Evolutionary conservation across 2,888 invertebrate genomes (phyloP).

Genomic region (Steinernema hermaphroditum): DNA sequence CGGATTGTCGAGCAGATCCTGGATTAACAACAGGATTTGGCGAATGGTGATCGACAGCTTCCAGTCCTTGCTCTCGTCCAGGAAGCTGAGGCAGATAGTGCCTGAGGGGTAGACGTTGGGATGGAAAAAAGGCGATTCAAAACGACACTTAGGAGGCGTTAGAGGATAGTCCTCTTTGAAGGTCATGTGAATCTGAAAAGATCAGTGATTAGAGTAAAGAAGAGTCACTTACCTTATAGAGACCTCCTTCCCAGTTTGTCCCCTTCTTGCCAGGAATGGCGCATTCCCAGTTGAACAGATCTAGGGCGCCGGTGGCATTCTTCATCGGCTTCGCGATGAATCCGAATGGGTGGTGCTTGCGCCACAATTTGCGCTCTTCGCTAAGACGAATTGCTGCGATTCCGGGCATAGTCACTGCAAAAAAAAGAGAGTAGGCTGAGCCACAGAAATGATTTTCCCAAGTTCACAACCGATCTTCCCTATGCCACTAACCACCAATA

Average conservation of each 20-base stretch:
- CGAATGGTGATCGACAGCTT: constrained; percentile 96
- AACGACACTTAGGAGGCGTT: constrained; percentile 97
- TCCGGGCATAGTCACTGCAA: constrained; percentile 81
- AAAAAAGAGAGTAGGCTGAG: too few species aligned
- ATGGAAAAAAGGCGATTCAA: constrained; percentile 96
- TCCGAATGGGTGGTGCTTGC: constrained; percentile 87
- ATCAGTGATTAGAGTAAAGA: background rate
- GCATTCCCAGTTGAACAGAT: constrained; percentile 99
- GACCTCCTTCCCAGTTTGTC: constrained; percentile 93
- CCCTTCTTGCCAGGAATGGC: constrained; percentile 95
- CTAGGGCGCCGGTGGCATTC: constrained; percentile 90
- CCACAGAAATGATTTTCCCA: too few species aligned
- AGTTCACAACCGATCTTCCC: too few species aligned
- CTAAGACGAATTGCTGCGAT: constrained; percentile 92
- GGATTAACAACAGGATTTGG: constrained; percentile 91
- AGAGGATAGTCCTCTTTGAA: constrained; percentile 99
- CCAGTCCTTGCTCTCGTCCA: constrained; percentile 92
- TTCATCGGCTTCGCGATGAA: constrained; percentile 65
- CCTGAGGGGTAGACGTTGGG: constrained; percentile 97
- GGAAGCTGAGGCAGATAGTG: constrained; percentile 79
- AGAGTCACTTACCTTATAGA: constrained; percentile 75
- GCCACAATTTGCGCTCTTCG: constrained; percentile 98
- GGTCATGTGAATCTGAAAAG: constrained; percentile 80
- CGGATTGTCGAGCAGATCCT: constrained; percentile 90
- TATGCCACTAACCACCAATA: too few species aligned